Evolutionary conservation across 1,140 invertebrate species (phyloP), one percentile per base, ranked within the genome.

Genomic region (Charaxes varanes): DNA sequence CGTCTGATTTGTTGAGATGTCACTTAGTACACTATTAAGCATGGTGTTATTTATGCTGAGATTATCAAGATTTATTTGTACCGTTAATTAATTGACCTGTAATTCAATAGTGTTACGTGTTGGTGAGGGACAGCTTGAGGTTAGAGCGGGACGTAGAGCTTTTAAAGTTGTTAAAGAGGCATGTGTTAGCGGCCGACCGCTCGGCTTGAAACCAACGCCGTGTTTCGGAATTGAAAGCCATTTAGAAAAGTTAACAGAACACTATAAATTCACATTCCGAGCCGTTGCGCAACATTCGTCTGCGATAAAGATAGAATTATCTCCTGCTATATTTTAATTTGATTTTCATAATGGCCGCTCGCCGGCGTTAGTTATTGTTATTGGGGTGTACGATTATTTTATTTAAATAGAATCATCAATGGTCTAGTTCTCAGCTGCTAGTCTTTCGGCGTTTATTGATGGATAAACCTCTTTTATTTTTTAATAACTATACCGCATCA

Each of bases 211-310:
- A 47, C 44, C 36, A 36, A 41, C 36, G 51, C 17, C 56, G 52
- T 57, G 53, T 68, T 62, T 65, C 42, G 46, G 48, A 65, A 68
- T 69, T 59, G 63, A 65, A 73, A 67, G 60, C 55, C 56, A 63
- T 72, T 71, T 66, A 65, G 53, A 51, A 62, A 58, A 51, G 44
- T 61, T 67, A 70, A 65, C 68, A 77, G 61, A 65, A 71, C 52
- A 53, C 54, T 61, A 70, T 78, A 71, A 78, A 73, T 78, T 70
- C 57, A 70, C 62, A 66, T 74, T 70, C 62, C 61, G 48, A 52
- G 41, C 57, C 53, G 60, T 74, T 71, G 63, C 55, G 51, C 55
- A 53, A 38, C 51, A 48, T 56, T 61, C 60, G 61, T 62, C 48
- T 41, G 48, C 51, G 45, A 53, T 59, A 48, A 62, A 58, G 55